A percentile compares a stretch with the other conserved stretches of the same genome.
Evolutionary conservation across 2,888 invertebrate genomes (phyloP).

Genomic region (Cryptus viduatorius): DNA sequence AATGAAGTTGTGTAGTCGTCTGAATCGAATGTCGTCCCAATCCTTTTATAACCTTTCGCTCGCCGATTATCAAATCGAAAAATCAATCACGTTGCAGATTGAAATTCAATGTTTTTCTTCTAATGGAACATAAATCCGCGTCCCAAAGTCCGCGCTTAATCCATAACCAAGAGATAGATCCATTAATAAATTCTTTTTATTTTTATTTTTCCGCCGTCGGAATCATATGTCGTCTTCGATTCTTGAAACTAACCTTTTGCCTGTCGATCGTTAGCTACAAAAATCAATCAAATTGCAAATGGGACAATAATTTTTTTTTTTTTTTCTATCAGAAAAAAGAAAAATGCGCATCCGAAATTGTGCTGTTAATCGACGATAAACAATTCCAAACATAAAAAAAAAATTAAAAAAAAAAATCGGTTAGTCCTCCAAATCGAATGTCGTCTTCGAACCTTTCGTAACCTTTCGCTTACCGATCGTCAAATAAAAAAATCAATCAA

Average conservation of each 20-base stretch:
- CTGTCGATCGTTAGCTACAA: too few species aligned
- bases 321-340: too few species aligned
- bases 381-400: neutral
- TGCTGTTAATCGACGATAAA: too few species aligned
- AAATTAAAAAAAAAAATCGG: constrained; percentile 7
- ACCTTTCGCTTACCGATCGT: neutral
- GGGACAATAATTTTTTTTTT: too few species aligned
- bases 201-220: too few species aligned
- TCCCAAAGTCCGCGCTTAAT: too few species aligned
- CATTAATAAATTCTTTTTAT: too few species aligned
- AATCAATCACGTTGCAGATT: constrained; percentile 12
- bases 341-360: too few species aligned
- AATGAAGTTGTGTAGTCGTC: neutral
- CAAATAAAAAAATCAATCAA: neutral
- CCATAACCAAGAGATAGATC: too few species aligned
- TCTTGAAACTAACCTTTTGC: too few species aligned
- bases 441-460: neutral
- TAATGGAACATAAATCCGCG: neutral
- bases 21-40: neutral
- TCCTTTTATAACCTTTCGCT: neutral
- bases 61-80: neutral
- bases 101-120: neutral
- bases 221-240: too few species aligned
- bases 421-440: neutral
- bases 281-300: too few species aligned